A percentile compares a stretch with the other conserved stretches of the same genome.
These are phyloP conservation scores for Pangasianodon gigas DNA, from an alignment of 2,113 vertebrate species.

Conservation along the genomic window DNA sequence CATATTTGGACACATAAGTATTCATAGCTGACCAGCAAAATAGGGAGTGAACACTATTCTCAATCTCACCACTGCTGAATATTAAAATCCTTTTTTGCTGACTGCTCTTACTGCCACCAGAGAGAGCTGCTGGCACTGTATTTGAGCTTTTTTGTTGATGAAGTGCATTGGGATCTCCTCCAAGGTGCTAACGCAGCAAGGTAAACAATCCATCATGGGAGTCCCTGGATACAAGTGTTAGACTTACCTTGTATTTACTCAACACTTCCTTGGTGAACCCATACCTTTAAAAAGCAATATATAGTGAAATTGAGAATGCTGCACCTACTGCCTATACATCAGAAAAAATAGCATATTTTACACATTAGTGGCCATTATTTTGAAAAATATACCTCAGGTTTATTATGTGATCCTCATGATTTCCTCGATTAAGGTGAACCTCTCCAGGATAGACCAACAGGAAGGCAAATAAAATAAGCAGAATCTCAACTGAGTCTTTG, in stretches of 20 bases:
- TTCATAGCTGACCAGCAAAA: not conserved
- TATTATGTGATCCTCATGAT: conserved; percentile 92
- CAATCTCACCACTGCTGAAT: not conserved
- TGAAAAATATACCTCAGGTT: conserved; percentile 80
- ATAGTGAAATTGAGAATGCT: not conserved
- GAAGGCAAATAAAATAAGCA: conserved; percentile 88
- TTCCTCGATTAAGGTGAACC: conserved; percentile 90
- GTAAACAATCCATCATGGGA: not conserved
- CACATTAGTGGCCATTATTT: not conserved
- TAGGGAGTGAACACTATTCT: not conserved
- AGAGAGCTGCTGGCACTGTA: conserved; percentile 12
- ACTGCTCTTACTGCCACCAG: not conserved
- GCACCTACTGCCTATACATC: not conserved
- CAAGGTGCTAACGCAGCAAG: not conserved
- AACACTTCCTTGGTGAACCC: conserved; percentile 94
- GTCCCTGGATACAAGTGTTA: not conserved
- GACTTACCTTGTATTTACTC: conserved; percentile 88
- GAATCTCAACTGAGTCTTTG: conserved; percentile 88
- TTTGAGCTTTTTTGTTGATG: not conserved
- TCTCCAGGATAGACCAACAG: conserved; percentile 88
- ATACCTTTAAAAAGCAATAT: conserved; percentile 76
- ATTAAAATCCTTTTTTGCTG: not conserved
- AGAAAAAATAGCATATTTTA: not conserved
- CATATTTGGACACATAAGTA: not conserved
- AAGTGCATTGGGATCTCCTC: not conserved